Conservation (phyloP, 2,797 vertebrate genomes). For the Alcedo atthis region DNA sequence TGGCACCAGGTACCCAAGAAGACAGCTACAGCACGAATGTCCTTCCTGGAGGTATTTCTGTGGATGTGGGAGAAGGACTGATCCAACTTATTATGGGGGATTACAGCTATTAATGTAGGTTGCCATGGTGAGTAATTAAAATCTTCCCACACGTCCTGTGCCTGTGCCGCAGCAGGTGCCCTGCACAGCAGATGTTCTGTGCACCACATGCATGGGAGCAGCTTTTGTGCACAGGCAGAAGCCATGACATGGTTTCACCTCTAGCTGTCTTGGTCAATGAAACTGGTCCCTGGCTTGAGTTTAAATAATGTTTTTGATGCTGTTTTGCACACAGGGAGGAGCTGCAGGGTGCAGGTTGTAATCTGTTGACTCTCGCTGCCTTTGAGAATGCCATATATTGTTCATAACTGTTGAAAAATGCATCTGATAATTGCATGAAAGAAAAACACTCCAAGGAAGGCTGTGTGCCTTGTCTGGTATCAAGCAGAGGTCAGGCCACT, state of each 20-base stretch:
- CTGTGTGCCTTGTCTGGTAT: not conserved
- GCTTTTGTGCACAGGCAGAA: slow-evolving; percentile 10
- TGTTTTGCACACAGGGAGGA: not conserved
- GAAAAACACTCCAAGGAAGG: not conserved
- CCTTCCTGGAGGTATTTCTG: slow-evolving; percentile 21
- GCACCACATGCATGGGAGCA: not conserved
- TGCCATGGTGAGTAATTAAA: slow-evolving; percentile 65
- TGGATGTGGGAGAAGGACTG: not conserved
- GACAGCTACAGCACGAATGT: not conserved
- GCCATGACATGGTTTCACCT: not conserved
- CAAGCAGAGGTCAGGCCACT: not conserved
- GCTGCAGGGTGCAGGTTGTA: not conserved
- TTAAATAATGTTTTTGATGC: not conserved
- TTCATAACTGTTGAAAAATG: not conserved
- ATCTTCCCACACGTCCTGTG: not conserved
- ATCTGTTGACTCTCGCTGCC: not conserved
- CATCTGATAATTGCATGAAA: not conserved
- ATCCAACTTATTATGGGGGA: not conserved
- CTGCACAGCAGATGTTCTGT: slow-evolving; percentile 42
- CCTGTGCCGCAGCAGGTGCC: slow-evolving; percentile 2
- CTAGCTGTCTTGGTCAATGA: not conserved
- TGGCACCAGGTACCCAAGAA: accelerated
- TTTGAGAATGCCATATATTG: not conserved
- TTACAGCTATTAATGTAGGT: slow-evolving; percentile 22
- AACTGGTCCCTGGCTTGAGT: not conserved